Percentiles rank a stretch among this genome's conserved stretches.
These are phyloP conservation scores for Austrofundulus limnaeus DNA, from an alignment of 2,113 vertebrate species.

Conservation along the genomic window DNA sequence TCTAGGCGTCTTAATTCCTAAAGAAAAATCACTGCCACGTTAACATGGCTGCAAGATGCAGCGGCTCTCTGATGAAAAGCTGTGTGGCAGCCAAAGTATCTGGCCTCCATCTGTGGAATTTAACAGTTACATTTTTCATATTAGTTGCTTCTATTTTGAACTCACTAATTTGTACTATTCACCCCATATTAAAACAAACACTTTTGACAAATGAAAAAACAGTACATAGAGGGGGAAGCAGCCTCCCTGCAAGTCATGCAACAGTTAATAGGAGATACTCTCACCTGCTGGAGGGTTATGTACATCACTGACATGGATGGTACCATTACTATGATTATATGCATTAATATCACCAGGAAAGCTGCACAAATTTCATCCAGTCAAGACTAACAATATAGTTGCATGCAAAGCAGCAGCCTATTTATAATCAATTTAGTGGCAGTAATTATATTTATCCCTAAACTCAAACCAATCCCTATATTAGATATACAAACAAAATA, in stretches of 20 bases:
- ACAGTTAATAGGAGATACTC: no score
- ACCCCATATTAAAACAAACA: slow-evolving; percentile 11
- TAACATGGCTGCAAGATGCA: slow-evolving; percentile 26
- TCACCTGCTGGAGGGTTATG: no score
- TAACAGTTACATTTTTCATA: slow-evolving; percentile 33
- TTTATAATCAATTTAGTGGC: slow-evolving; percentile 27
- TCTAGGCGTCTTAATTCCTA: not conserved
- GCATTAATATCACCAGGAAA: slow-evolving; percentile 8
- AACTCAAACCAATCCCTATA: slow-evolving; percentile 5
- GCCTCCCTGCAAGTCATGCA: no score
- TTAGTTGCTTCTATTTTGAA: slow-evolving; percentile 10
- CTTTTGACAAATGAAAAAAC: slow-evolving; percentile 1
- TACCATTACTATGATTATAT: not conserved
- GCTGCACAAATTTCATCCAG: slow-evolving; percentile 18
- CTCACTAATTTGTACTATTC: slow-evolving; percentile 3
- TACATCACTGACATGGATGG: not conserved
- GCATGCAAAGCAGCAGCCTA: slow-evolving; percentile 15
- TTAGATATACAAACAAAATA: slow-evolving; percentile 9
- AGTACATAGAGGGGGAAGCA: no score
- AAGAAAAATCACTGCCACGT: slow-evolving; percentile 14
- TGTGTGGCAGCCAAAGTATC: slow-evolving; percentile 38
- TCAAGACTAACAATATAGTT: slow-evolving; percentile 15
- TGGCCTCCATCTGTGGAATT: slow-evolving; percentile 57
- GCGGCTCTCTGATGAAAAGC: slow-evolving; percentile 37
- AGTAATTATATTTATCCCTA: slow-evolving; percentile 27